These are phyloP conservation scores for Jacana jacana DNA, from an alignment of 2,113 vertebrate species.

Conservation along the genomic window DNA sequence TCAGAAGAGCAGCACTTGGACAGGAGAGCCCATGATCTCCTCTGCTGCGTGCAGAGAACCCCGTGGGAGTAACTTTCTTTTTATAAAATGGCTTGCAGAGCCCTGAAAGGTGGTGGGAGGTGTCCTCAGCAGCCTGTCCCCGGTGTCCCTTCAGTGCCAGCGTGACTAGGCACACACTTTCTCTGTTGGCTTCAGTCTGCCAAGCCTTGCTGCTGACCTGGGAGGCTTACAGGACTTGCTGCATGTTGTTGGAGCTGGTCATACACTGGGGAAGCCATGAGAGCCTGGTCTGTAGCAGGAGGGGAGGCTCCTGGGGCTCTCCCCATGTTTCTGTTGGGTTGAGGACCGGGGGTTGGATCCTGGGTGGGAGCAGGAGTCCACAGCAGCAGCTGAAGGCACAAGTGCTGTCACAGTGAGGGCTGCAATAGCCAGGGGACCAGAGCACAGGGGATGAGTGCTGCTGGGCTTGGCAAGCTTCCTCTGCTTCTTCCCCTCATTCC, in stretches of 20 bases:
- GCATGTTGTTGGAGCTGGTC: accelerated
- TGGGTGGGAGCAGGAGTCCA: background rate
- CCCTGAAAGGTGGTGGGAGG: background rate
- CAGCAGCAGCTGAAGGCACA: background rate
- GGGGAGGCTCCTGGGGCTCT: background rate
- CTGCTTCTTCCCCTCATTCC: accelerated
- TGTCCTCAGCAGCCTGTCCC: background rate
- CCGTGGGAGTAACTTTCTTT: background rate
- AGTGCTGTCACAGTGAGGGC: background rate
- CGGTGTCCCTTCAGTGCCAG: background rate
- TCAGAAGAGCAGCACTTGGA: background rate
- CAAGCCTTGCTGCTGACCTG: background rate
- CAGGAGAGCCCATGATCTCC: background rate
- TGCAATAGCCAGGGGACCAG: background rate
- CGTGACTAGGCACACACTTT: background rate
- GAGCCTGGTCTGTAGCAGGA: background rate
- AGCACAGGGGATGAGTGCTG: accelerated
- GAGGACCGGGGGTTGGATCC: background rate
- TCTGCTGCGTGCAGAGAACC: background rate
- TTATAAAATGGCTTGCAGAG: background rate
- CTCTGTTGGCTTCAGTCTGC: background rate
- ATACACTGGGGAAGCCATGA: accelerated
- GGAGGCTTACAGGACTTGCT: background rate
- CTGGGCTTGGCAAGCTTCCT: background rate
- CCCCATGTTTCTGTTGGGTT: accelerated